A percentile compares a stretch with the other conserved stretches of the same genome.
phyloP scores from a whole-genome alignment of 2,113 vertebrate genomes.

The Hippocampus mohnikei region DNA sequence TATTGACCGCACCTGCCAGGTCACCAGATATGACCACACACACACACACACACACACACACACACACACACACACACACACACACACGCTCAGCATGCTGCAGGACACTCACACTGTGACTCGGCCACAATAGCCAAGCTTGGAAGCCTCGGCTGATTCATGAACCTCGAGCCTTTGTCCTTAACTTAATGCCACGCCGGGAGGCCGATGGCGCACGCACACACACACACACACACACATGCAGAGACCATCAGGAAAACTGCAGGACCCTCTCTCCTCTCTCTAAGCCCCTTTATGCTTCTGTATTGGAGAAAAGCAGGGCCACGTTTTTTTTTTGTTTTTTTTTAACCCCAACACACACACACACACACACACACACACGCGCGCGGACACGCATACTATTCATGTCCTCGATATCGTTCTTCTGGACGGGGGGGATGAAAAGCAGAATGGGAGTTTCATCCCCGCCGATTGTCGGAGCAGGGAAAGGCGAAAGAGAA shows the following conservation, averaged over 20 bases:
- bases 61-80: neutral
- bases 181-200: constrained; percentile 70
- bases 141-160: constrained; percentile 70
- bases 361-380: constrained; percentile 41
- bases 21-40: constrained; percentile 19
- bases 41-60: constrained; percentile 18
- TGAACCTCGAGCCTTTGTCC: constrained; percentile 71
- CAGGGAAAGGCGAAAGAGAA: constrained; percentile 48
- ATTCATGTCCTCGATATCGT: constrained; percentile 74
- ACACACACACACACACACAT: constrained; percentile 36
- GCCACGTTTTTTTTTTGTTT: constrained; percentile 34
- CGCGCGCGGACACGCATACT: constrained; percentile 42
- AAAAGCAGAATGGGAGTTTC: constrained; percentile 66
- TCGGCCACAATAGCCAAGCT: constrained; percentile 48
- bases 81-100: constrained; percentile 15
- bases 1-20: neutral
- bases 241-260: constrained; percentile 61
- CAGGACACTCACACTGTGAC: constrained; percentile 35
- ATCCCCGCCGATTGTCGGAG: constrained; percentile 70
- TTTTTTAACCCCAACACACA: constrained; percentile 26
- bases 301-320: constrained; percentile 64
- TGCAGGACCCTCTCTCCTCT: constrained; percentile 59
- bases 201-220: constrained; percentile 67
- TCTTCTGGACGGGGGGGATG: constrained; percentile 62
- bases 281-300: constrained; percentile 62